These are phyloP conservation scores for Gandaritis pyraliata DNA, from an alignment of 2,888 invertebrate genomes.

Conservation along the genomic window DNA sequence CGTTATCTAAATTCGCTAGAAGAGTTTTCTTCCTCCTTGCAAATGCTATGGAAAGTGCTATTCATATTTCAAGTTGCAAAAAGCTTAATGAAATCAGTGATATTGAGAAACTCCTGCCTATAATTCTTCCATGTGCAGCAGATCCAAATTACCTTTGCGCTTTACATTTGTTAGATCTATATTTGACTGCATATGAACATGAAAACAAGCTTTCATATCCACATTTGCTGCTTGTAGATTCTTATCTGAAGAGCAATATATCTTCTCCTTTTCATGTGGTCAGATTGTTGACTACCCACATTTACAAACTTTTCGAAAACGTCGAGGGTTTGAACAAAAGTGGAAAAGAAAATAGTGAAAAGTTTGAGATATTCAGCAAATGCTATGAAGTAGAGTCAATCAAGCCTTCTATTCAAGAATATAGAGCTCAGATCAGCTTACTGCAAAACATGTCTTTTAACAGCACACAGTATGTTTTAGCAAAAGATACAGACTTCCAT, in stretches of 20 bases:
- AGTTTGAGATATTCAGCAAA: slow-evolving; percentile 86
- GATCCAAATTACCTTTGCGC: slow-evolving; percentile 76
- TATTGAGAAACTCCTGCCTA: slow-evolving; percentile 69
- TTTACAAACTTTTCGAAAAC: slow-evolving; percentile 88
- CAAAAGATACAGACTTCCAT: slow-evolving; percentile 83
- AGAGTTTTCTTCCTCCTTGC: slow-evolving; percentile 83
- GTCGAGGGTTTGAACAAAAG: slow-evolving; percentile 77
- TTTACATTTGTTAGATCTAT: slow-evolving; percentile 83
- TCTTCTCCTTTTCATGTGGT: slow-evolving; percentile 88
- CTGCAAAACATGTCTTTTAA: slow-evolving; percentile 89
- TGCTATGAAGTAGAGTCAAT: slow-evolving; percentile 89
- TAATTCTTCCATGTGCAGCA: slow-evolving; percentile 72
- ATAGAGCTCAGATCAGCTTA: slow-evolving; percentile 90
- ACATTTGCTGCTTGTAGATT: slow-evolving; percentile 77
- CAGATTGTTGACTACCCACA: slow-evolving; percentile 87
- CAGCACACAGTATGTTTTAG: slow-evolving; percentile 83
- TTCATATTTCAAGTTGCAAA: slow-evolving; percentile 82
- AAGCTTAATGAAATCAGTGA: slow-evolving; percentile 75
- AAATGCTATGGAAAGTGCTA: slow-evolving; percentile 83
- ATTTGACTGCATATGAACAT: slow-evolving; percentile 77
- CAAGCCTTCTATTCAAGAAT: slow-evolving; percentile 89
- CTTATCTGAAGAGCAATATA: slow-evolving; percentile 85
- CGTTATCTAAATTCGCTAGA: slow-evolving; percentile 64
- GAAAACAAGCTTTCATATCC: slow-evolving; percentile 72
- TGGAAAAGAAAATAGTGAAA: slow-evolving; percentile 67